phyloP scores from a whole-genome alignment of 1,140 invertebrate genomes.

The Daktulosphaira vitifoliae region DNA sequence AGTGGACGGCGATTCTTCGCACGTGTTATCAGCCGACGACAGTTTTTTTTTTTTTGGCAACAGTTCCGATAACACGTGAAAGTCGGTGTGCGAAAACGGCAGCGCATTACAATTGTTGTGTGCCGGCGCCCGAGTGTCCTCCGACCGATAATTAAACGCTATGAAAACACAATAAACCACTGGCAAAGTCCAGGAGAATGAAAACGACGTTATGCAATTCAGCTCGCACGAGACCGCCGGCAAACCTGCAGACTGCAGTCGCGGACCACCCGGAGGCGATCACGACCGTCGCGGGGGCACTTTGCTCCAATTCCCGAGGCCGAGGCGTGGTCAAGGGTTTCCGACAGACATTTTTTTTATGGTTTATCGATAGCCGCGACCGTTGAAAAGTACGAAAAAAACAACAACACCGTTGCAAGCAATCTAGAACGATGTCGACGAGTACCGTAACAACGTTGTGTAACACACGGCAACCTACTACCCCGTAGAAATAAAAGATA shows the following conservation, averaged over 20 bases:
- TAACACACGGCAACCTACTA: conserved; percentile 1
- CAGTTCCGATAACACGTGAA: no score
- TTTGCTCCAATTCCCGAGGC: conserved; percentile 29
- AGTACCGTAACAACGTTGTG: background rate
- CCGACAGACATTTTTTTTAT: background rate
- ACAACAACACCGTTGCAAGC: background rate
- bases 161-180: background rate
- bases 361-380: conserved; percentile 8
- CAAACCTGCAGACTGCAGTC: no score
- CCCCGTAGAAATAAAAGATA: background rate
- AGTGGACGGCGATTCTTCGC: conserved; percentile 2
- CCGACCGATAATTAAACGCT: no score
- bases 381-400: conserved; percentile 12
- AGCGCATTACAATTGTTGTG: no score
- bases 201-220: background rate
- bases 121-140: no score
- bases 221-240: background rate
- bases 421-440: no score
- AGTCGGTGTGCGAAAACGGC: conserved; percentile 4
- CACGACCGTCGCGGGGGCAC: conserved; percentile 9
- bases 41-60: no score
- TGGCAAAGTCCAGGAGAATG: background rate
- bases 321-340: conserved; percentile 28
- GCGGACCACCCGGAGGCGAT: background rate
- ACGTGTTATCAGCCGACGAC: background rate